Evolutionary conservation across 2,797 vertebrate species (phyloP), one percentile per base, ranked within the genome.

Genomic region (Triplophysa yarkandensis): DNA sequence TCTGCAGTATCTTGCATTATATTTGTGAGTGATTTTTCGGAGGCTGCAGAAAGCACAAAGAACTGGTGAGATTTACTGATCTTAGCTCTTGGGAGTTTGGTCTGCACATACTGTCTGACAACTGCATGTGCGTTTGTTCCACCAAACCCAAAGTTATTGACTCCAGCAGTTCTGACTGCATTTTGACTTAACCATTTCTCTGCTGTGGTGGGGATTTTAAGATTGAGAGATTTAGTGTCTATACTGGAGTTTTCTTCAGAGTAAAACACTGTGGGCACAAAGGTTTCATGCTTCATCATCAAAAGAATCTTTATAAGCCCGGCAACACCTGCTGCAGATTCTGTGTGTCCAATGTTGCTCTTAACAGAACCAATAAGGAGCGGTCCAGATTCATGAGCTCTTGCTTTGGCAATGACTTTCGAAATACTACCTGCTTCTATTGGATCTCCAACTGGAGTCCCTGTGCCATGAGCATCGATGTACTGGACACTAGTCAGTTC

Each of bases 81-180:
- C 60, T 72, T 82, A 36, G 71, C 68, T 76, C 74, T 74, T 65
- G 78, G 25, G 61, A 34, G 14, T 4, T 16, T 19, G n/a, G 80
- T 36, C 68, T 90, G 86, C 43, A 86, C 88, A 65, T 89, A 76
- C 80, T 95, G 89, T 83, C 88, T 94, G 32, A 95, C 84, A 58
- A 95, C 86, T 10, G 85, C 81, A 0, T 95, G 95, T 64, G 91
- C 93, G 83, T 95, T 95, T 65, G 94, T 95, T 62, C 94, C 94
- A 34, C 94, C 95, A 88, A 96, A 95, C 5, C 94, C 94, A 92
- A 96, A 96, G 81, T 88, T 93, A 78, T 93, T 96, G 28, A 96
- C 81, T 50, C 94, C 94, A 60, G 94, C 93, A 62, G 88, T 83
- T 84, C 93, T 92, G 48, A 79, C 83, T 30, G 83, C 71, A 10